Conservation (phyloP, 2,888 invertebrate genomes). For the Phengaris alcon region DNA sequence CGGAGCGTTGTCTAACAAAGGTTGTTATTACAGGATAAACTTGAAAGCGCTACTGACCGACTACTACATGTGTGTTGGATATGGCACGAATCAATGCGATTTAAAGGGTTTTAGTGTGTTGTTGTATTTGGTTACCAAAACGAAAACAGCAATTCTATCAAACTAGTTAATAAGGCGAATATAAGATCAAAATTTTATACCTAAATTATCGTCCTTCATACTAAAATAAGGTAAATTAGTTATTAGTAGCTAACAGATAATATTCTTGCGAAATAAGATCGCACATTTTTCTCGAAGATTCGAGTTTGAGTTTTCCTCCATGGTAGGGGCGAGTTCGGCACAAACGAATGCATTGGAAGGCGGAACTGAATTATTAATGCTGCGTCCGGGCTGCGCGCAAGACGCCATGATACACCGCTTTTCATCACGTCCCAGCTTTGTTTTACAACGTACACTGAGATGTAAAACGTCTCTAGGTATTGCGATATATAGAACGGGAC, state of each 20-base stretch:
- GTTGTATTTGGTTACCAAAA: no score
- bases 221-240: no score
- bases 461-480: not conserved
- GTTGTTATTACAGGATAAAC: conserved; percentile 45
- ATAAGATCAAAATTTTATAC: no score
- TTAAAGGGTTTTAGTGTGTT: not conserved
- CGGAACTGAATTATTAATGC: conserved; percentile 60
- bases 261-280: not conserved
- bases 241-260: no score
- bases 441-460: conserved; percentile 5
- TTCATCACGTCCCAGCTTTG: conserved; percentile 30
- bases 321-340: conserved; percentile 38
- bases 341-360: conserved; percentile 57
- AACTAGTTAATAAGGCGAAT: no score
- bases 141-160: no score
- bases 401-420: conserved; percentile 44
- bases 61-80: not conserved
- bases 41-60: conserved; percentile 36
- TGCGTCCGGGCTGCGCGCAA: conserved; percentile 43
- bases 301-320: not conserved
- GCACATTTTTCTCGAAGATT: not conserved
- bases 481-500: not conserved
- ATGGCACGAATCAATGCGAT: not conserved
- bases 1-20: conserved; percentile 51
- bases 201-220: no score